A percentile compares a stretch with the other conserved stretches of the same genome.
phyloP scores from a whole-genome alignment of 1,140 invertebrate species.

The Panulirus ornatus region DNA sequence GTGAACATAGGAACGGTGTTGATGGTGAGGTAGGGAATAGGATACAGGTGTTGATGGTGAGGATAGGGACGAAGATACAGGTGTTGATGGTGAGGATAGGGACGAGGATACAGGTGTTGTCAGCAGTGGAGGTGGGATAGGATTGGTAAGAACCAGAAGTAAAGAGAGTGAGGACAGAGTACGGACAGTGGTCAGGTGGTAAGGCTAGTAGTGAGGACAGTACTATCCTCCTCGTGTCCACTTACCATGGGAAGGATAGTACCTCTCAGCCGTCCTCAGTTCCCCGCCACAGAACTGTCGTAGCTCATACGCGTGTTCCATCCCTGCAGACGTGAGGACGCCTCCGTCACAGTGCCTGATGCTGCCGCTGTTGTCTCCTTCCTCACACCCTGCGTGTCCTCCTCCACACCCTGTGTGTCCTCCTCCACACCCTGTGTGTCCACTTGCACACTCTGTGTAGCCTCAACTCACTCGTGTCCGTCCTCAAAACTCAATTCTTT shows the following conservation, averaged over 20 bases:
- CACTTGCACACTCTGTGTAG: too few relatives aligned
- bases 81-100: background rate
- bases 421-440: too few relatives aligned
- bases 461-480: too few relatives aligned
- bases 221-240: background rate
- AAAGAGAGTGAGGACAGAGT: background rate
- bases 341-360: too few relatives aligned
- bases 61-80: background rate
- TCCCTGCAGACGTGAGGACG: too few relatives aligned
- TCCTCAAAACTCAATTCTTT: too few relatives aligned
- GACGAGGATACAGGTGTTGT: background rate
- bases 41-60: background rate
- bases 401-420: too few relatives aligned
- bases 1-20: too few relatives aligned
- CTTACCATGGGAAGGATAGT: conserved; percentile 52
- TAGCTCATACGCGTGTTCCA: conserved; percentile 60
- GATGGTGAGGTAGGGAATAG: too few relatives aligned
- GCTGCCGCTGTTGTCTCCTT: too few relatives aligned
- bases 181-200: background rate
- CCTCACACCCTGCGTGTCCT: too few relatives aligned
- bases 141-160: background rate
- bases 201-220: background rate
- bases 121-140: background rate
- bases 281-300: conserved; percentile 62
- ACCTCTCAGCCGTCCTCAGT: conserved; percentile 26